Conservation (phyloP, 2,888 invertebrate genomes). For the Andrena minutula region DNA sequence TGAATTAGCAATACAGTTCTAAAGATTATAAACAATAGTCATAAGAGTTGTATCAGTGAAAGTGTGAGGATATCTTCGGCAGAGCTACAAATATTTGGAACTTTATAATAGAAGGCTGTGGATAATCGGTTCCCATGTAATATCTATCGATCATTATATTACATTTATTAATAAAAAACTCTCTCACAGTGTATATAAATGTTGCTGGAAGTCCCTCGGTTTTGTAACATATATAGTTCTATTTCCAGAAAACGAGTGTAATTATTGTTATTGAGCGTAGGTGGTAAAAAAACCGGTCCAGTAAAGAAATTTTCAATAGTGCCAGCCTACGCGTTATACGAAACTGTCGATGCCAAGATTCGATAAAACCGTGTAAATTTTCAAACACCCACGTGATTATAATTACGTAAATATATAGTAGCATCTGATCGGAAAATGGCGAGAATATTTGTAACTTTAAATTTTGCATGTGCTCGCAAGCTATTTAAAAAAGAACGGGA, state of each 20-base stretch:
- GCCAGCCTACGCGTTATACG: neutral
- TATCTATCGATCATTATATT: neutral
- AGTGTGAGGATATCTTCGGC: no score
- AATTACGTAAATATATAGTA: neutral
- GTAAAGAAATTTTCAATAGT: constrained; percentile 3
- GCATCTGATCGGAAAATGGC: neutral
- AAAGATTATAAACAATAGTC: no score
- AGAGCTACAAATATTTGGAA: neutral
- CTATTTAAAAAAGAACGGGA: neutral
- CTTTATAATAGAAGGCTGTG: neutral
- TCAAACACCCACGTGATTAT: neutral
- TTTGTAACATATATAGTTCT: neutral
- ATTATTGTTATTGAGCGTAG: constrained; percentile 6
- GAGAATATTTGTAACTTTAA: neutral
- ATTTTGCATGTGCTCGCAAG: neutral
- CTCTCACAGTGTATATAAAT: neutral
- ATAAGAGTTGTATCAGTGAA: no score
- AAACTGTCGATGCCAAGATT: neutral
- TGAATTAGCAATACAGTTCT: no score
- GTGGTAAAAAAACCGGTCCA: constrained; percentile 15
- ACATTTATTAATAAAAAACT: neutral
- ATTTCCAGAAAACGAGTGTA: constrained; percentile 6
- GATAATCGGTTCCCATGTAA: no score
- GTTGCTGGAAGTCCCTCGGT: neutral
- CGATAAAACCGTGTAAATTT: neutral